A percentile compares a stretch with the other conserved stretches of the same genome.
These are phyloP conservation scores for Nicator chloris DNA, from an alignment of 2,113 vertebrate species.

Conservation along the genomic window DNA sequence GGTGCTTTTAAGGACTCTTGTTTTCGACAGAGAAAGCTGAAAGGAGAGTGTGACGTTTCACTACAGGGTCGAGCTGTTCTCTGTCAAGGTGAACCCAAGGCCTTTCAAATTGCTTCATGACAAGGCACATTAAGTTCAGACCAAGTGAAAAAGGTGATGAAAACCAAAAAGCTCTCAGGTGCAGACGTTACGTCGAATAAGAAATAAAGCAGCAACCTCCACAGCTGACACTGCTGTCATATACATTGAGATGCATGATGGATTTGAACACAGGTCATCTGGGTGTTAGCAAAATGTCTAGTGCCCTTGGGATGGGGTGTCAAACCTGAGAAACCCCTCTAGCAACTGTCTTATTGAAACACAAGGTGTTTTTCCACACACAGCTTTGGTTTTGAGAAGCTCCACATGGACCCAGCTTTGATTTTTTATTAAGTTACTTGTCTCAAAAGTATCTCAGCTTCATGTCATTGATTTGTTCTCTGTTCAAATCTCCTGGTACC, in stretches of 20 bases:
- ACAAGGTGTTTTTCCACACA: background rate
- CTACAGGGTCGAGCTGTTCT: background rate
- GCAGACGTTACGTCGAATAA: background rate
- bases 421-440: background rate
- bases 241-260: background rate
- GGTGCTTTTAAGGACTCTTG: background rate
- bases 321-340: background rate
- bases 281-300: background rate
- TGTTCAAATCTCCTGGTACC: background rate
- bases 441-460: background rate
- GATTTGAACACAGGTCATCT: background rate
- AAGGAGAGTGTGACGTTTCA: background rate
- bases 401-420: background rate
- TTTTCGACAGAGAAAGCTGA: background rate
- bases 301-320: background rate
- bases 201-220: background rate
- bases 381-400: background rate
- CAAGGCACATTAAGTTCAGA: background rate
- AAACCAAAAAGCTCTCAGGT: background rate
- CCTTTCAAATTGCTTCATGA: background rate
- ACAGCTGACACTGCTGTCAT: background rate
- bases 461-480: background rate
- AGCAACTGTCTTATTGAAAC: background rate
- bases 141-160: background rate
- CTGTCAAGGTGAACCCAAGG: background rate